These are phyloP conservation scores for Oryzias sinensis DNA, from an alignment of 2,797 vertebrate species.

Conservation along the genomic window DNA sequence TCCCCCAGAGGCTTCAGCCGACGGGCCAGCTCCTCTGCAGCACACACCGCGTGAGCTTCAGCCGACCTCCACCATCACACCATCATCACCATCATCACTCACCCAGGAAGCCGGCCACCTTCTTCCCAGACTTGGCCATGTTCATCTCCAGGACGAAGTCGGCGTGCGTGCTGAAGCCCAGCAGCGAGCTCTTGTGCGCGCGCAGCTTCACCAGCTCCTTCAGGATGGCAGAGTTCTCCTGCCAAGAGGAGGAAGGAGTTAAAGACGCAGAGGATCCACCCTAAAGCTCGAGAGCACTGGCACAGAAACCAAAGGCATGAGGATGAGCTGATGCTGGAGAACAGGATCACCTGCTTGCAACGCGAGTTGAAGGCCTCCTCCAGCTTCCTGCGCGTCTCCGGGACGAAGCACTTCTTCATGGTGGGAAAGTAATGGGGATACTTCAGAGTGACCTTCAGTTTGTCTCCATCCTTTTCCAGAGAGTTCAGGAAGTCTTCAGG, in stretches of 20 bases:
- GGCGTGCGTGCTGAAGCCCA: constrained; percentile 89
- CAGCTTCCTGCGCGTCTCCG: constrained; percentile 86
- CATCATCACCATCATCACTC: constrained; percentile 31
- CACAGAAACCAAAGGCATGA: no score
- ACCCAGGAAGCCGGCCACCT: constrained; percentile 90
- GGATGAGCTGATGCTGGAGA: no score
- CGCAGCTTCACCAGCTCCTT: constrained; percentile 89
- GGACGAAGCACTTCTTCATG: constrained; percentile 93
- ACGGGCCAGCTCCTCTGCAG: constrained; percentile 84
- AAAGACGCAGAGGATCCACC: no score
- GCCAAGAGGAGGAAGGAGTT: background rate
- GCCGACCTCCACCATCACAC: background rate
- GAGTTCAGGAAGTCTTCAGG: constrained; percentile 93
- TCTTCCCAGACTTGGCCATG: constrained; percentile 89
- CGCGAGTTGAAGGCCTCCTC: constrained; percentile 95
- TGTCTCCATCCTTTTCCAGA: constrained; percentile 86
- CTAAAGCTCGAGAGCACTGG: no score
- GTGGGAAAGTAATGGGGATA: constrained; percentile 97
- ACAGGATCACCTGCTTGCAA: constrained; percentile 85
- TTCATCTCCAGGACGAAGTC: constrained; percentile 98
- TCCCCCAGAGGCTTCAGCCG: constrained; percentile 91
- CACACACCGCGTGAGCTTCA: background rate
- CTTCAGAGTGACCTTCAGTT: constrained; percentile 91
- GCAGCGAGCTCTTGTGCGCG: constrained; percentile 83
- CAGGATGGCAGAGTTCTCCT: constrained; percentile 92